phyloP scores from a whole-genome alignment of 1,140 invertebrate genomes.

The Psilanteris sp. region DNA sequence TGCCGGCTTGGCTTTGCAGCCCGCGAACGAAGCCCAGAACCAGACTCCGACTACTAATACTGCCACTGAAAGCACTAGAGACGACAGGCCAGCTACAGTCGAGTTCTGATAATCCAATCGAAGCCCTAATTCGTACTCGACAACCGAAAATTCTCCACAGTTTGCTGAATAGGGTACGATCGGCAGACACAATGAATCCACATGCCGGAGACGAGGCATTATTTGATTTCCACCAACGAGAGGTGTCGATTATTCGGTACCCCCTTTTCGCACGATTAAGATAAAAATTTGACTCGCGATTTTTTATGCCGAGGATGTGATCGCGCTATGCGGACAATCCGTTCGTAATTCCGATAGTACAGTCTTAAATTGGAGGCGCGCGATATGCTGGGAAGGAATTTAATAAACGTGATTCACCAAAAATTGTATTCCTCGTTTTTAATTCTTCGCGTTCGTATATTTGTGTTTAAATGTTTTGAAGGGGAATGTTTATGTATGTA shows the following conservation, averaged over 20 bases:
- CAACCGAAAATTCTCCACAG: conserved; percentile 78
- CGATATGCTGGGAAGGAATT: too few species aligned
- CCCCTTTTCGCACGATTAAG: not conserved
- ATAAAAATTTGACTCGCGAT: not conserved
- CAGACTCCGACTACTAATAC: conserved; percentile 70
- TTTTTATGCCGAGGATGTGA: not conserved
- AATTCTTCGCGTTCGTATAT: too few species aligned
- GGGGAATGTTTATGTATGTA: too few species aligned
- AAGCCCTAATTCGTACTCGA: conserved; percentile 79
- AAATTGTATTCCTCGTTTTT: too few species aligned
- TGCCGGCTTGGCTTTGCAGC: conserved; percentile 47
- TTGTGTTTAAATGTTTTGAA: too few species aligned
- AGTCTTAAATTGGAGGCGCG: too few species aligned
- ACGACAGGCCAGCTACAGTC: conserved; percentile 59
- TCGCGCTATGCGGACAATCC: too few species aligned
- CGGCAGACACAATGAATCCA: conserved; percentile 73
- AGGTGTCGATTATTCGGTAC: conserved; percentile 48
- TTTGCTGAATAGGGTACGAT: conserved; percentile 78
- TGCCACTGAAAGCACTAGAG: conserved; percentile 70
- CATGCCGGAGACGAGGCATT: conserved; percentile 46
- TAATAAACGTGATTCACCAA: too few species aligned
- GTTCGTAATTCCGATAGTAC: too few species aligned
- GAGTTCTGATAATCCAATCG: conserved; percentile 79
- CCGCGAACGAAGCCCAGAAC: conserved; percentile 54
- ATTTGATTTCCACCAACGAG: conserved; percentile 70